Evolutionary conservation across 1,140 invertebrate genomes (phyloP).

Genomic region (Leptinotarsa defecta): DNA sequence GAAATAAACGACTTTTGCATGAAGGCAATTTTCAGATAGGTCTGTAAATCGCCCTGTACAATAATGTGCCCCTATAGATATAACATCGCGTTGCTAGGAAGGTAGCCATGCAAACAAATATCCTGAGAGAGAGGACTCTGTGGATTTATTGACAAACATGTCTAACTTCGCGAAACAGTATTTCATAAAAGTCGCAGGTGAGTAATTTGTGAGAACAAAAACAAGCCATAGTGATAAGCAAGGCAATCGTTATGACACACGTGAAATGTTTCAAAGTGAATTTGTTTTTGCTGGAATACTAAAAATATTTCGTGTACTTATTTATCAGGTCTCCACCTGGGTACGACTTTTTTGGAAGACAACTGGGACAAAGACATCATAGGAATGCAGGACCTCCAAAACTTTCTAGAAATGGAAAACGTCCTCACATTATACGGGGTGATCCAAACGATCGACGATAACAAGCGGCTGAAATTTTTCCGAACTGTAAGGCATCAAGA

Average conservation of each 20-base stretch:
- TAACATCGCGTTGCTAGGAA: neutral
- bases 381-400: conserved; percentile 17
- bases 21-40: too few species aligned
- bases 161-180: conserved; percentile 22
- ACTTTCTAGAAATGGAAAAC: conserved; percentile 18
- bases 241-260: too few species aligned
- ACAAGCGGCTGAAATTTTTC: conserved; percentile 22
- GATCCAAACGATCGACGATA: conserved; percentile 14
- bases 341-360: conserved; percentile 27
- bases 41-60: too few species aligned
- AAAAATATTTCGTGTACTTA: neutral
- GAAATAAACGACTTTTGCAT: too few species aligned
- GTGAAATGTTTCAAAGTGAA: too few species aligned
- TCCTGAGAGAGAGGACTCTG: neutral
- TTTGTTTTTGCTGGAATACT: neutral
- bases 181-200: conserved; percentile 16
- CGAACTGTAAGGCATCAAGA: conserved; percentile 5
- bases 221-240: too few species aligned
- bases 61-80: too few species aligned
- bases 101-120: conserved; percentile 4
- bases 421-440: conserved; percentile 12
- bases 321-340: conserved; percentile 17
- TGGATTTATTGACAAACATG: neutral
- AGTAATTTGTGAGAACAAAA: neutral
- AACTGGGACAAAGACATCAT: conserved; percentile 29